Evolutionary conservation across 2,888 invertebrate genomes (phyloP), one percentile per base, ranked within the genome.

Genomic region (Neria commutata): DNA sequence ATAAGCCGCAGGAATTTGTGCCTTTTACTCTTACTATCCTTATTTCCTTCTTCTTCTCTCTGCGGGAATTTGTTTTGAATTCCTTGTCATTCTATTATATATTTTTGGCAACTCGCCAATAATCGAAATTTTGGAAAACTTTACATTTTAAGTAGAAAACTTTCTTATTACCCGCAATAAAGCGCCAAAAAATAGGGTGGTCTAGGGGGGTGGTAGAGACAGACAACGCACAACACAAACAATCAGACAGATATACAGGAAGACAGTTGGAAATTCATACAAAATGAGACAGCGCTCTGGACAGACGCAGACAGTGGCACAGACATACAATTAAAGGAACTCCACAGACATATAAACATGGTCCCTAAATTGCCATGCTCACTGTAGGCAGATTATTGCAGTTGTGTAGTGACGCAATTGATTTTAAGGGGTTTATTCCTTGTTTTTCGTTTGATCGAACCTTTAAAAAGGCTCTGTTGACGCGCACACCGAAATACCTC

Each of bases 91-190:
- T 46, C 21, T 29, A 10, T 11, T 26, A n/a, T n/a, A n/a, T n/a
- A n/a, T 21, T 60, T 55, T 67, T 77, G 78, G 78, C 78, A 68
- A 70, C 65, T 74, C 72, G 78, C 77, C 77, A 77, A 77, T 76
- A 77, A 77, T 74, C 76, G 75, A 76, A 75, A 77, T 76, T 75
- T 77, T 77, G 76, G 75, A 75, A 70, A 76, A 77, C 69, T 77
- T 75, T 76, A 66, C 70, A 67, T 69, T 73, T 74, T 75, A 74
- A 75, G 75, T 74, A 74, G 68, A 68, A 71, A 71, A 70, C 63
- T 69, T 71, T 67, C 58, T 64, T 56, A 60, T 61, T 64, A 56
- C 40, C 42, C 51, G 16, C 37, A 19, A 42, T 19, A 37, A 52
- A 52, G 48, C 37, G 48, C 23, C 37, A 47, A 47, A 23, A 6